Conservation (phyloP, 2,888 invertebrate species). For the Oxyteleia sp. region DNA sequence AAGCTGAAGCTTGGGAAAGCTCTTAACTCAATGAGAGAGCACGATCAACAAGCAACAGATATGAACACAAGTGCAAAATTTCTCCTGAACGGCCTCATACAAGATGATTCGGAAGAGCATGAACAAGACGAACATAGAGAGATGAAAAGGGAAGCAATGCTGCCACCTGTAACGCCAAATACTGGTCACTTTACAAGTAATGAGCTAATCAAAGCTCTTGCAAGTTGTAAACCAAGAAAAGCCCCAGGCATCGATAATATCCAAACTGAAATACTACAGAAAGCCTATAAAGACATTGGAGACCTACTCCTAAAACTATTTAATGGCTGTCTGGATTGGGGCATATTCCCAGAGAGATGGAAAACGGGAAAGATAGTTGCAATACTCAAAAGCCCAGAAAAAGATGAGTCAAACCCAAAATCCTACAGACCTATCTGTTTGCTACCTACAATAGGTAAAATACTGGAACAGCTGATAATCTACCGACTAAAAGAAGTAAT, state of each 20-base stretch:
- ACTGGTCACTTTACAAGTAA: not conserved
- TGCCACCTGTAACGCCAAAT: not conserved
- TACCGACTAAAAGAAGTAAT: too few relatives aligned
- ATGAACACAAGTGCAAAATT: too few relatives aligned
- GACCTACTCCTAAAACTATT: not conserved
- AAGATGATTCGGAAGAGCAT: not conserved
- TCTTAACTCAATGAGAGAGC: too few relatives aligned
- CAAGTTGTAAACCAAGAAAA: not conserved
- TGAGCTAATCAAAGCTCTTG: not conserved
- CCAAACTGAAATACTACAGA: slow-evolving; percentile 2
- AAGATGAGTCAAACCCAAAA: slow-evolving; percentile 4
- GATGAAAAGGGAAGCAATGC: not conserved
- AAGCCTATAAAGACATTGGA: not conserved
- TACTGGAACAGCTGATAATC: slow-evolving; percentile 38
- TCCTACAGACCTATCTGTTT: slow-evolving; percentile 61
- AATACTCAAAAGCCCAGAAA: slow-evolving; percentile 17
- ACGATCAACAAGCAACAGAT: too few relatives aligned
- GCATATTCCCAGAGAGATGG: slow-evolving; percentile 26
- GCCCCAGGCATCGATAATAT: slow-evolving; percentile 27
- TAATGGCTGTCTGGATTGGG: slow-evolving; percentile 15
- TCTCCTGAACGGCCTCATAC: not conserved
- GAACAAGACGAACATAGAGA: not conserved
- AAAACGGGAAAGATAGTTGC: slow-evolving; percentile 13
- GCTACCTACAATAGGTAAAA: slow-evolving; percentile 35
- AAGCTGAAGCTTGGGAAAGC: too few relatives aligned